Evolutionary conservation across 1,140 invertebrate genomes (phyloP), one percentile per base, ranked within the genome.

Genomic region (Adoxophyes honmai): DNA sequence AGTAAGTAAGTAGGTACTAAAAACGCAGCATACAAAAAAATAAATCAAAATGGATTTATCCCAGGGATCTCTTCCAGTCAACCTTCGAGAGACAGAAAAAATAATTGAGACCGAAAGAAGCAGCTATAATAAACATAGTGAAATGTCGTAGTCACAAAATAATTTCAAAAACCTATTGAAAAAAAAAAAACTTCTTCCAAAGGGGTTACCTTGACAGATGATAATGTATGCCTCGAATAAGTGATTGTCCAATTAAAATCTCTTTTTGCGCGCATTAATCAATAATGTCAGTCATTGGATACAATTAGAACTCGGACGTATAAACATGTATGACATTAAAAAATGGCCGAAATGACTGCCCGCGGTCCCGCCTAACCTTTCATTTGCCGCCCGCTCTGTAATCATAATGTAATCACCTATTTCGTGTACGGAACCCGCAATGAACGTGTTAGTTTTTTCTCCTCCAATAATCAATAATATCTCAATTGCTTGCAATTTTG

Each of bases 331-430:
- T 48, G 42, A 48, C 42, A 48, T 48, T 48, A 48, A 48, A 48
- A 33, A 48, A 48, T 48, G 10, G 4, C 42, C 42, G 18, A 48
- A 48, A 48, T 48, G 36, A 53, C 16, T 53, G 59, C 66, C 34
- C 52, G 53, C 54, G 52, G 48, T 58, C 60, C 59, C 48, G 59
- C 48, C 37, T 54, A 57, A 70, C 70, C 78, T 70, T 83, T 80
- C 78, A 83, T 83, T 86, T 83, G 80, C 58, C 15, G 52, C 51
- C 81, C 81, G 81, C 76, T 73, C 75, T 78, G 69, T 77, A 86
- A 86, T 86, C 77, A 78, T 72, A 60, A 62, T 56, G 66, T 73
- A 77, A 79, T 77, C 68, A 70, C 69, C 75, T 74, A 81, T 78
- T 70, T 70, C 65, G 66, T 55, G 57, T 60, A 59, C 62, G 66